Percentiles rank a stretch among this genome's conserved stretches.
These are phyloP conservation scores for Aplocera efformata DNA, from an alignment of 2,888 invertebrate genomes.

Conservation along the genomic window DNA sequence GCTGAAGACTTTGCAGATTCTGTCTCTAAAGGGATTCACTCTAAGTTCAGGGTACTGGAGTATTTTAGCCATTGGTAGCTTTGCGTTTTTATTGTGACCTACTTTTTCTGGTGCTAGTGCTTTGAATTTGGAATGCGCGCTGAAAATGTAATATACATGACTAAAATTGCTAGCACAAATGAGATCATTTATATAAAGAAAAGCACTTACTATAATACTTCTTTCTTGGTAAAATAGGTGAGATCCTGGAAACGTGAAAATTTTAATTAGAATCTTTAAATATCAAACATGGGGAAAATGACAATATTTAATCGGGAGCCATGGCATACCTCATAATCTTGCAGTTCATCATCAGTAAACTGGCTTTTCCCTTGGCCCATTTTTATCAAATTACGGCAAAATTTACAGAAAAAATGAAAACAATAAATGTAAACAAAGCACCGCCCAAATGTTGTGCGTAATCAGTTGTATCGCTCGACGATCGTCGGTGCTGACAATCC, in stretches of 20 bases:
- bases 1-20: constrained; percentile 95
- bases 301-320: not conserved
- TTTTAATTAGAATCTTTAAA: not conserved
- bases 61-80: constrained; percentile 90
- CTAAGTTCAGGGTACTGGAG: constrained; percentile 92
- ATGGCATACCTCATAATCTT: constrained; percentile 90
- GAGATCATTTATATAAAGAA: not conserved
- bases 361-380: constrained; percentile 93
- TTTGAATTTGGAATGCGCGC: constrained; percentile 95
- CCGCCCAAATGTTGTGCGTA: no score
- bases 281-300: not conserved
- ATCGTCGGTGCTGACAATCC: no score
- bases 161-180: not conserved
- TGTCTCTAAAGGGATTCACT: constrained; percentile 94
- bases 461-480: no score
- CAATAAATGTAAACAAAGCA: constrained; percentile 22
- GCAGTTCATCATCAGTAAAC: constrained; percentile 92
- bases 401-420: constrained; percentile 1
- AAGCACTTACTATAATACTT: constrained; percentile 91
- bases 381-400: constrained; percentile 23
- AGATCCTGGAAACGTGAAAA: constrained; percentile 84
- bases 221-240: constrained; percentile 95
- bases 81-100: constrained; percentile 92
- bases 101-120: constrained; percentile 94
- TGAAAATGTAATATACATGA: constrained; percentile 54